Evolutionary conservation across 2,888 invertebrate genomes (phyloP).

Genomic region (Matsumyia berberina): DNA sequence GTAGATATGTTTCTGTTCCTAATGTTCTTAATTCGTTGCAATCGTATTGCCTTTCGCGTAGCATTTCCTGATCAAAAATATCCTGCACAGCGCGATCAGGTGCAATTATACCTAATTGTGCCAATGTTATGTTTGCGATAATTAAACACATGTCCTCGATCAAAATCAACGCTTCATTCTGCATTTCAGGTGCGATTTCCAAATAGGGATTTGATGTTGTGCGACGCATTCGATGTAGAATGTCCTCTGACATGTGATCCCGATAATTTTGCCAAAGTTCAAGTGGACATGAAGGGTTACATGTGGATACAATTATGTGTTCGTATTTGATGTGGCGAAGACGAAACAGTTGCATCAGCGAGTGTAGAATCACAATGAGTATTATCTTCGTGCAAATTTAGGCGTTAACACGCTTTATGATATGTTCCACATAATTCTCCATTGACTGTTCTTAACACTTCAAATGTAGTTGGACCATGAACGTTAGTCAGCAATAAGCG

Average conservation of each 20-base stretch:
- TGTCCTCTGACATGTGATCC: conserved; percentile 71
- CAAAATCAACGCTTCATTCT: conserved; percentile 71
- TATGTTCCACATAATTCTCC: conserved; percentile 80
- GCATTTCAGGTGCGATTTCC: conserved; percentile 57
- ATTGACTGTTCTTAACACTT: conserved; percentile 80
- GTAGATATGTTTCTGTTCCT: conserved; percentile 39
- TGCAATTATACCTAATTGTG: conserved; percentile 73
- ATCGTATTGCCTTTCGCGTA: conserved; percentile 75
- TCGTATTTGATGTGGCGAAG: conserved; percentile 65
- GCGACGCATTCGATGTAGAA: conserved; percentile 68
- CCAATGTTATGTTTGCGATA: conserved; percentile 63
- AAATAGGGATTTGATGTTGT: conserved; percentile 29
- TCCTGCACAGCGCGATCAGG: conserved; percentile 61
- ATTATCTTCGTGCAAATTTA: conserved; percentile 77
- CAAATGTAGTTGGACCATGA: conserved; percentile 64
- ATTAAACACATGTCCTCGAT: conserved; percentile 67
- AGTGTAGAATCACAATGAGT: conserved; percentile 76
- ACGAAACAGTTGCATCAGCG: conserved; percentile 59
- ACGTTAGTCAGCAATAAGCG: conserved; percentile 79
- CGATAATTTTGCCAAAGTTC: conserved; percentile 72
- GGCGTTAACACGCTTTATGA: conserved; percentile 80
- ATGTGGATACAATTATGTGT: conserved; percentile 76
- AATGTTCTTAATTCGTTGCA: conserved; percentile 43
- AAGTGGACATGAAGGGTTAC: conserved; percentile 64
- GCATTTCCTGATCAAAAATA: conserved; percentile 71